Evolutionary conservation across 2,797 vertebrate genomes (phyloP).

Genomic region (Sebastes flavidus): DNA sequence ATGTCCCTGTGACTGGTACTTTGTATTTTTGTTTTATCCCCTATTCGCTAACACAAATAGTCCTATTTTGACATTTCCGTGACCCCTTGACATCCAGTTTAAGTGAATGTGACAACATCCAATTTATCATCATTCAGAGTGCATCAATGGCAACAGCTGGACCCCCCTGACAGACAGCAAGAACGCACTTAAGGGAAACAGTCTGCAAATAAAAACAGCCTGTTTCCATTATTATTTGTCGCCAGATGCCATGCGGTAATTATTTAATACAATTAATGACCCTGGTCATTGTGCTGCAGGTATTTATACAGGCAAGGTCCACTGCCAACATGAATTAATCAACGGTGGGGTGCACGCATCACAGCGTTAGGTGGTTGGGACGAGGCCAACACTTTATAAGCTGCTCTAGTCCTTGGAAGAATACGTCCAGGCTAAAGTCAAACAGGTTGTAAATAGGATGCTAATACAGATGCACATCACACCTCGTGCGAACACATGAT

Average conservation of each 20-base stretch:
- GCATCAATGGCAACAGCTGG: slow-evolving; percentile 24
- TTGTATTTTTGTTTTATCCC: neutral
- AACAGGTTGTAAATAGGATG: slow-evolving; percentile 63
- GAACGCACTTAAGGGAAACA: slow-evolving; percentile 1
- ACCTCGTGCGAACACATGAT: slow-evolving; percentile 62
- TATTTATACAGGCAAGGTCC: slow-evolving; percentile 54
- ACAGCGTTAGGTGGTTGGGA: slow-evolving; percentile 27
- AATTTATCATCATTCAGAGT: slow-evolving; percentile 45
- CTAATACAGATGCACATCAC: slow-evolving; percentile 64
- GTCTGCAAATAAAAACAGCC: slow-evolving; percentile 39
- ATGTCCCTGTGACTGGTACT: neutral
- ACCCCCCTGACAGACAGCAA: neutral
- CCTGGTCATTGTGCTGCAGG: slow-evolving; percentile 55
- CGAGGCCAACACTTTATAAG: slow-evolving; percentile 53
- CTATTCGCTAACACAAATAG: slow-evolving; percentile 10
- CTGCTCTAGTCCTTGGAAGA: slow-evolving; percentile 25
- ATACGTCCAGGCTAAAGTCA: slow-evolving; percentile 26
- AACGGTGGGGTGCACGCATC: slow-evolving; percentile 33
- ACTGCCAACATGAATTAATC: slow-evolving; percentile 64
- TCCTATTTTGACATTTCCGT: slow-evolving; percentile 22
- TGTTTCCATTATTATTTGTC: slow-evolving; percentile 48
- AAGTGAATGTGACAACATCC: slow-evolving; percentile 41
- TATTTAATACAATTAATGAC: slow-evolving; percentile 68
- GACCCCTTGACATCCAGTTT: slow-evolving; percentile 36
- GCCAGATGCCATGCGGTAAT: slow-evolving; percentile 55